phyloP scores from a whole-genome alignment of 1,140 invertebrate species.

The Papilio xuthus region DNA sequence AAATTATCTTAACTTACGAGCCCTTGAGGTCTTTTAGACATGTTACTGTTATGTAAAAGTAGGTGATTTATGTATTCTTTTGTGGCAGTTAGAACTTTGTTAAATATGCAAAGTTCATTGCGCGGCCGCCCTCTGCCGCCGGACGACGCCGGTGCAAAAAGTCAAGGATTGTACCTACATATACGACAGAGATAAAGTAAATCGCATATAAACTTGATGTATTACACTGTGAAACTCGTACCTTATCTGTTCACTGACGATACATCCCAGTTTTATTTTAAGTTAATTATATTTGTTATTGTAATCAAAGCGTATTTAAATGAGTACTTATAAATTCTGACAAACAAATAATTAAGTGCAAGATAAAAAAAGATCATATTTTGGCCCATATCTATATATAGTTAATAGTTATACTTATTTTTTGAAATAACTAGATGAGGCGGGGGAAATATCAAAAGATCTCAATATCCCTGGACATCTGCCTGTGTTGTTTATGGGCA shows the following conservation, averaged over 20 bases:
- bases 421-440: too few species aligned
- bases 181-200: neutral
- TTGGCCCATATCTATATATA: too few species aligned
- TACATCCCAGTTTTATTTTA: neutral
- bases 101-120: neutral
- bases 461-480: too few species aligned
- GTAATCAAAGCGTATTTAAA: neutral
- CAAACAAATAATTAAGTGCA: neutral
- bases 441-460: too few species aligned
- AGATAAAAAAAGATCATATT: neutral
- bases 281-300: neutral
- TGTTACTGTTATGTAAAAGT: neutral
- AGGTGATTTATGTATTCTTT: neutral
- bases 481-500: too few species aligned
- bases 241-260: neutral
- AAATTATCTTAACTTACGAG: too few species aligned
- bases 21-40: neutral
- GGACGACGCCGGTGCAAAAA: neutral
- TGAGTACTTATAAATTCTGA: neutral
- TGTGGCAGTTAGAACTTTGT: neutral
- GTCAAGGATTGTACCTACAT: neutral
- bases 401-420: neutral
- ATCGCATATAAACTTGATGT: conserved; percentile 11
- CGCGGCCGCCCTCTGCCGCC: neutral
- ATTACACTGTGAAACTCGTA: neutral